Evolutionary conservation across 2,113 vertebrate genomes (phyloP).

Genomic region (Lasiurus cinereus): DNA sequence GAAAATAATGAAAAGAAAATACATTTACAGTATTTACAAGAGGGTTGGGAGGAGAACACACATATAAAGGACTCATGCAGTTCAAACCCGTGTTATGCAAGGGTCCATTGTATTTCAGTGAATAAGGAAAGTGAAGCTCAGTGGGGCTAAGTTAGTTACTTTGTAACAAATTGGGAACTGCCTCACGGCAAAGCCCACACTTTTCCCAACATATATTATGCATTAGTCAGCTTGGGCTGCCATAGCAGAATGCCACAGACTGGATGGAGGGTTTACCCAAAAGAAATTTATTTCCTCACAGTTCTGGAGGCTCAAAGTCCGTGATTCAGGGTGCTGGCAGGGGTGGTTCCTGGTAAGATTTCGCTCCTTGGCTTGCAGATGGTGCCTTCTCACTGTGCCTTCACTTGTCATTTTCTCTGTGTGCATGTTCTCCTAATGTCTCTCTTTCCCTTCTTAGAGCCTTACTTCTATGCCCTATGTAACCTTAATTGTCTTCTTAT

Average conservation of each 20-base stretch:
- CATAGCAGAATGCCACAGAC: neutral
- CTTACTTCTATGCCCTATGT: neutral
- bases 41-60: too few relatives aligned
- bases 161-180: neutral
- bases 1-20: neutral
- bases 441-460: neutral
- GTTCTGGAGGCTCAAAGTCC: neutral
- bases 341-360: neutral
- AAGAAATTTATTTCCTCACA: neutral
- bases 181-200: neutral
- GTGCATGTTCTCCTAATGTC: neutral
- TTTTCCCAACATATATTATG: neutral
- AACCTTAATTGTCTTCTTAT: neutral
- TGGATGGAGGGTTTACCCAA: too few relatives aligned
- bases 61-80: neutral
- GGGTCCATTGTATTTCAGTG: neutral
- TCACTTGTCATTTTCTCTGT: neutral
- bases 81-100: neutral
- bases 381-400: neutral
- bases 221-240: neutral
- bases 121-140: neutral
- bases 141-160: neutral
- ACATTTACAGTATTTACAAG: neutral
- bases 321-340: neutral
- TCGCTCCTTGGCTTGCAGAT: neutral